phyloP scores from a whole-genome alignment of 2,888 invertebrate genomes.

The Cantharis lateralis region DNA sequence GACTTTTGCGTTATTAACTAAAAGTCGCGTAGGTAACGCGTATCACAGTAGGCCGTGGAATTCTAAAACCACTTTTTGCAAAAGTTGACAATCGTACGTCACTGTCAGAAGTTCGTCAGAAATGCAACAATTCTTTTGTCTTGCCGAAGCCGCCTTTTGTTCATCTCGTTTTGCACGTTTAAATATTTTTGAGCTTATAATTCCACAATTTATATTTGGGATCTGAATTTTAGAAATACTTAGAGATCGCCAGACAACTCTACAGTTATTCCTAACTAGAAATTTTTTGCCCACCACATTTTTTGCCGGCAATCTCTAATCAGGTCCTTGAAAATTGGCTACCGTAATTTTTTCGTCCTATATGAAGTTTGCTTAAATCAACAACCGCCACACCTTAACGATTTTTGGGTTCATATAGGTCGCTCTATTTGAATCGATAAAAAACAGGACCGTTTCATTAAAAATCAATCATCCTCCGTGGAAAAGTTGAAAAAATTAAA shows the following conservation, averaged over 20 bases:
- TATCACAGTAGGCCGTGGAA: constrained; percentile 26
- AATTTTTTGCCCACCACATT: background rate
- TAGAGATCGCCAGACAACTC: constrained; percentile 27
- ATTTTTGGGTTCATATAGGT: background rate
- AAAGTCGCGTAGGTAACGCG: constrained; percentile 23
- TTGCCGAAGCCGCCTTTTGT: constrained; percentile 28
- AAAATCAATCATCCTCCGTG: background rate
- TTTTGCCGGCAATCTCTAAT: background rate
- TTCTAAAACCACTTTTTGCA: constrained; percentile 33
- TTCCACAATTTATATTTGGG: constrained; percentile 41
- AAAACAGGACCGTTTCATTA: background rate
- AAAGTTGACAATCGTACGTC: constrained; percentile 36
- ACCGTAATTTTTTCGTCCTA: background rate
- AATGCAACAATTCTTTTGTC: constrained; percentile 33
- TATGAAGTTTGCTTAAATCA: background rate
- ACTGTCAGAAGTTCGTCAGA: constrained; percentile 37
- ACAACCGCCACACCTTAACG: background rate
- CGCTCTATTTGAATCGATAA: background rate
- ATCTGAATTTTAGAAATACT: constrained; percentile 39
- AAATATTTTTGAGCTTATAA: constrained; percentile 38
- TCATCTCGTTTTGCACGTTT: constrained; percentile 28
- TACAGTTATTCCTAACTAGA: constrained; percentile 18
- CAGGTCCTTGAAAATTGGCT: background rate
- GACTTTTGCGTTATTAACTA: constrained; percentile 22
- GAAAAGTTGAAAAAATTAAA: background rate